Evolutionary conservation across 1,140 invertebrate species (phyloP).

Genomic region (Formica exsecta): DNA sequence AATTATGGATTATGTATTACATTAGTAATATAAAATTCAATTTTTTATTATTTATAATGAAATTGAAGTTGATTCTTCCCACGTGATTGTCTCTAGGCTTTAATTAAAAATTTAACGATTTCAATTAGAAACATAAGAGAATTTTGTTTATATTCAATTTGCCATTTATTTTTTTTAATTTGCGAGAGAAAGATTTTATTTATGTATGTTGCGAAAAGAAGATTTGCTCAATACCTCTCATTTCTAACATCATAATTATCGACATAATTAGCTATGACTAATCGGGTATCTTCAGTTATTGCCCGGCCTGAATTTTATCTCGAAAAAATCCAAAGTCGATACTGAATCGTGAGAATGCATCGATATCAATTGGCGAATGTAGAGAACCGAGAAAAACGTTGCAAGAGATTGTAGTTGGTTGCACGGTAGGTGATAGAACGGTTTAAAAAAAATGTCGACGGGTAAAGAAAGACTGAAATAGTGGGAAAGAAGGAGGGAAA

Average conservation of each 20-base stretch:
- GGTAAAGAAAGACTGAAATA: background rate
- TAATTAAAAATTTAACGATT: no score
- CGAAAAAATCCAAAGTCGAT: background rate
- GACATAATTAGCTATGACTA: background rate
- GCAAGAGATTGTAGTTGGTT: background rate
- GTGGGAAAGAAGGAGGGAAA: background rate
- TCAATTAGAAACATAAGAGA: no score
- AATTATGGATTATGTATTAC: no score
- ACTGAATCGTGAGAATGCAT: background rate
- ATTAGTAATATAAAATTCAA: no score
- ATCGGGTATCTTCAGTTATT: background rate
- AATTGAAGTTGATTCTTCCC: no score
- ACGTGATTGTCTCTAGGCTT: no score
- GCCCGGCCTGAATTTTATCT: background rate
- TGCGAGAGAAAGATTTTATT: background rate
- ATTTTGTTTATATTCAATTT: no score
- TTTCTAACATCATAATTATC: background rate
- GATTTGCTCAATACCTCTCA: background rate
- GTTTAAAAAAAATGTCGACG: background rate
- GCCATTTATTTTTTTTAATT: no score
- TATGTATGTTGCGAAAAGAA: background rate
- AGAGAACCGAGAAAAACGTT: background rate
- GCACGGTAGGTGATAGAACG: background rate
- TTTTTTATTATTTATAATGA: no score
- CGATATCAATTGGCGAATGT: background rate